Conservation (phyloP, 2,113 vertebrate genomes). For the Jacana jacana region DNA sequence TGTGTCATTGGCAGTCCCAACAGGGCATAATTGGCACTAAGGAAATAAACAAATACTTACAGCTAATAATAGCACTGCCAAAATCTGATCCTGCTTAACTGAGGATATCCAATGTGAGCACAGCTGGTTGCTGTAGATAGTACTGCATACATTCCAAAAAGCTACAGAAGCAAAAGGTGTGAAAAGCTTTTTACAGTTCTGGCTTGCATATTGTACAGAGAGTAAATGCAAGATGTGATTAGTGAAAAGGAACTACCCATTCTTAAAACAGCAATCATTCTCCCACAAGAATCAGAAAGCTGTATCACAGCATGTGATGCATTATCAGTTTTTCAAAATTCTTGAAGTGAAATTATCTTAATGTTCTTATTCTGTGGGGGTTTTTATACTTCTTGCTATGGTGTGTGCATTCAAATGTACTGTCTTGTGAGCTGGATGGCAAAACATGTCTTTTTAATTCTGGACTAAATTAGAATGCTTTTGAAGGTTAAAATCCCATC, state of each 20-base stretch:
- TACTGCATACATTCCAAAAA: background rate
- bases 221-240: constrained; percentile 25
- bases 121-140: constrained; percentile 42
- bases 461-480: background rate
- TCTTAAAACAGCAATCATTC: background rate
- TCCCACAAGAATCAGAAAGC: background rate
- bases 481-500: background rate
- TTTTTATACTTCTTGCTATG: background rate
- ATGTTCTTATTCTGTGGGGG: background rate
- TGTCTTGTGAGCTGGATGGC: background rate
- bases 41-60: constrained; percentile 11
- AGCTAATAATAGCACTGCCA: constrained; percentile 8
- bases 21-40: background rate
- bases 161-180: constrained; percentile 51
- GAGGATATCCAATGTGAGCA: constrained; percentile 21
- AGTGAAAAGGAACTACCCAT: background rate
- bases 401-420: background rate
- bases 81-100: constrained; percentile 53
- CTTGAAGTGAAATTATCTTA: constrained; percentile 7
- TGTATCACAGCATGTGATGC: background rate
- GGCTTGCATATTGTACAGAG: constrained; percentile 1
- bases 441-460: background rate
- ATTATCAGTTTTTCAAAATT: constrained; percentile 10
- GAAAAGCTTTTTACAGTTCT: constrained; percentile 29
- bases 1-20: constrained; percentile 5